Evolutionary conservation across 2,113 vertebrate species (phyloP), one percentile per base, ranked within the genome.

Genomic region (Tursiops truncatus): DNA sequence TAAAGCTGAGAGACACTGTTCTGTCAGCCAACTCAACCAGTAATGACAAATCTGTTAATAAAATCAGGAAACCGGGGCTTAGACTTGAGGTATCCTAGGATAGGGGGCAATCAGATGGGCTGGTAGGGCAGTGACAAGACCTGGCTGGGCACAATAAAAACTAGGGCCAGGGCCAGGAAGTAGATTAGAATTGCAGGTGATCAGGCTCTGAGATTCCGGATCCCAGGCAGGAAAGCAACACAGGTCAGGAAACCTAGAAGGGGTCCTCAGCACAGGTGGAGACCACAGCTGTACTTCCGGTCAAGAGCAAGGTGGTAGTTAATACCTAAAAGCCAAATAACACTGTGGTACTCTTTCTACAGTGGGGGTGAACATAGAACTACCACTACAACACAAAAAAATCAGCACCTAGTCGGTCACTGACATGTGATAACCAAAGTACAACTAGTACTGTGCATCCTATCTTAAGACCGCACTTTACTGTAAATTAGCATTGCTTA

Each of bases 401-500:
- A 76, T 2, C 28, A 79, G 79, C 62, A 79, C 76, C 91, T 96
- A 70, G 41, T 33, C 65, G 76, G 60, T 91, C 56, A 93, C 67
- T 81, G 82, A 87, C 11, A 0, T 89, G 65, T 76, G 80, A 60
- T 81, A 90, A 84, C 56, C 38, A 33, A 74, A 81, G n/a, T 87
- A 87, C 70, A 85, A 76, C 33, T 86, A 80, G 33, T 58, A 77
- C 9, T 63, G 31, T 93, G 58, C 47, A 67, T 33, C 25, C 36
- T 71, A 83, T 71, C 21, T 81, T 47, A 95, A 79, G 80, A 73
- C 63, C 2, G 7, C 38, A 56, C 96, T 68, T 92, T 82, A 83
- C 65, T 96, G 62, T 95, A 33, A 92, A 94, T 71, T 31, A 67
- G 58, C 11, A 8, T 81, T 96, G 91, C 88, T 96, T 91, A 89